Evolutionary conservation across 2,888 invertebrate species (phyloP).

Genomic region (Smittia sp.): DNA sequence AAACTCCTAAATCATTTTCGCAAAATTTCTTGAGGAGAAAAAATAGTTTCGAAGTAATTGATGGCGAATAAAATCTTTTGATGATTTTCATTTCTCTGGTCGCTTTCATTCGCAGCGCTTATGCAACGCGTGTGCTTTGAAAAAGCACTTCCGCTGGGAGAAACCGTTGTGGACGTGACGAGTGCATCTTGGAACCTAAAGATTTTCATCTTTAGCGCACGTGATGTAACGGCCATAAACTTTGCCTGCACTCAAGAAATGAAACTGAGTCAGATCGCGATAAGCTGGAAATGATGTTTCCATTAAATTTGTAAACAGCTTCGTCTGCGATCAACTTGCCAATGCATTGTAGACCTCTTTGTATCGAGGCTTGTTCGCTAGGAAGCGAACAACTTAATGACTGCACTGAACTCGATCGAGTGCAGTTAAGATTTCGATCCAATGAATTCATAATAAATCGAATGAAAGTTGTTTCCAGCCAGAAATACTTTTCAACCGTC

Average conservation of each 20-base stretch:
- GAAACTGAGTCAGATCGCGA: background rate
- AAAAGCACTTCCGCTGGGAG: background rate
- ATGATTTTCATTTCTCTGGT: background rate
- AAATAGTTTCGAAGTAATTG: background rate
- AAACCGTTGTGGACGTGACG: constrained; percentile 1
- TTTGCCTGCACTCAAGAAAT: no score
- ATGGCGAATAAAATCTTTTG: background rate
- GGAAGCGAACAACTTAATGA: no score
- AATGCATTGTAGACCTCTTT: no score
- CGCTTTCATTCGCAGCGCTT: background rate
- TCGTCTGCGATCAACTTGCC: no score
- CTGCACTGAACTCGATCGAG: no score
- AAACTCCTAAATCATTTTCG: background rate
- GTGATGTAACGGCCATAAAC: no score
- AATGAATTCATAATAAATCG: background rate
- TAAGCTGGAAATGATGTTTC: no score
- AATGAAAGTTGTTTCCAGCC: background rate
- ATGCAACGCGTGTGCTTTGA: background rate
- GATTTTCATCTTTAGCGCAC: background rate
- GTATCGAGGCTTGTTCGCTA: no score
- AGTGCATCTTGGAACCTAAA: constrained; percentile 18
- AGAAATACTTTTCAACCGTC: background rate
- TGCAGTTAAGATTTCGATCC: background rate
- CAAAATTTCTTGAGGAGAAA: background rate
- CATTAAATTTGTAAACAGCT: no score